Evolutionary conservation across 2,888 invertebrate genomes (phyloP).

Genomic region (Leucozona laternaria): DNA sequence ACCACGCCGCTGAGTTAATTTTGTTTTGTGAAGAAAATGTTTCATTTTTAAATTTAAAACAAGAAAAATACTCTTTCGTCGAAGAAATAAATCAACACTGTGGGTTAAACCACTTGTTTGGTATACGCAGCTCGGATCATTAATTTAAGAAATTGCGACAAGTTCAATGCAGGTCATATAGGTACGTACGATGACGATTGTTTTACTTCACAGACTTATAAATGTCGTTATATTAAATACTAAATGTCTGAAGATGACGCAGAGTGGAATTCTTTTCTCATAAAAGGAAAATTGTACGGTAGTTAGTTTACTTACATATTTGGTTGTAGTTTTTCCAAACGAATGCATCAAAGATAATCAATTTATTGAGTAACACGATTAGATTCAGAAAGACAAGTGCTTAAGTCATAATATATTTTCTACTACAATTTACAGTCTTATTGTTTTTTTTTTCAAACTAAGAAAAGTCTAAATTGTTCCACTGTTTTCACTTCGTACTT

Average conservation of each 20-base stretch:
- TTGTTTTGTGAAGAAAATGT: not conserved
- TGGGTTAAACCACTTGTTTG: not conserved
- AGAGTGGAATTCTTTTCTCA: not conserved
- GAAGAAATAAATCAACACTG: too few species aligned
- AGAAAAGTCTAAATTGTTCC: too few species aligned
- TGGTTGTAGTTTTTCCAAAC: not conserved
- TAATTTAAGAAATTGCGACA: not conserved
- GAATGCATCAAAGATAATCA: not conserved
- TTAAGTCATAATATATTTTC: not conserved
- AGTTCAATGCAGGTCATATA: conserved; percentile 17
- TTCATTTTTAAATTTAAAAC: too few species aligned
- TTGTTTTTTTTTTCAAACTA: too few species aligned
- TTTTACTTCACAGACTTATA: not conserved
- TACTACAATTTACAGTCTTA: not conserved
- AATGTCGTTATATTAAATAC: not conserved
- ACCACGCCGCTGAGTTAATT: not conserved
- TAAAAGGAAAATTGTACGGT: conserved; percentile 10
- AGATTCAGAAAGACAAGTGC: conserved; percentile 7
- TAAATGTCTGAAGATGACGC: conserved; percentile 29
- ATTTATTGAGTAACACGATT: not conserved
- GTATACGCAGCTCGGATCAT: not conserved
- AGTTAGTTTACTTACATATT: conserved; percentile 12
- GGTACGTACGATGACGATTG: not conserved
- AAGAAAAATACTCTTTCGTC: too few species aligned
- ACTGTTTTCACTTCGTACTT: too few species aligned